Conservation (phyloP, 2,888 invertebrate genomes). For the Ophraella communa region DNA sequence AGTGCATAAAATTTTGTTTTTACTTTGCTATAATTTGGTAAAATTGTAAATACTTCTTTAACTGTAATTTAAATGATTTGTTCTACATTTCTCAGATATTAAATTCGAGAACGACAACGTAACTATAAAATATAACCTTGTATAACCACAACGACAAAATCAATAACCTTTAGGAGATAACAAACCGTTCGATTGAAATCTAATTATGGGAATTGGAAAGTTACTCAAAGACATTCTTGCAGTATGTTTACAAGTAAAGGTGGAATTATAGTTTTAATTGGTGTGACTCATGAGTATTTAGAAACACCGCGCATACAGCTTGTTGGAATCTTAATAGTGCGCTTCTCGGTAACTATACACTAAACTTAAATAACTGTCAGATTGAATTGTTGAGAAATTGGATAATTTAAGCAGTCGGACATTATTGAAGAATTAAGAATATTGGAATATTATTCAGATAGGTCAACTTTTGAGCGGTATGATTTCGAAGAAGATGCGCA, state of each 20-base stretch:
- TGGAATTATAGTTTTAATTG: constrained; percentile 23
- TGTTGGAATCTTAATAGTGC: constrained; percentile 14
- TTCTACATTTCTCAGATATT: too few relatives aligned
- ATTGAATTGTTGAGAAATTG: constrained; percentile 14
- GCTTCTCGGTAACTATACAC: constrained; percentile 11
- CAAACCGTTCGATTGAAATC: neutral
- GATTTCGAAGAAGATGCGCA: neutral
- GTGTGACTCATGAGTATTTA: constrained; percentile 13
- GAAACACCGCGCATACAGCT: neutral
- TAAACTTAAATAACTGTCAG: constrained; percentile 14
- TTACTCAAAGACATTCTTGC: constrained; percentile 18
- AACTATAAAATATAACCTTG: too few relatives aligned
- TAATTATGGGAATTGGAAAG: neutral
- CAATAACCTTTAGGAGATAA: neutral
- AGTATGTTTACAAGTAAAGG: constrained; percentile 21
- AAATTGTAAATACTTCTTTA: too few relatives aligned
- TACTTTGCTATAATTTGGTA: too few relatives aligned
- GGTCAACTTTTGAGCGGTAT: neutral
- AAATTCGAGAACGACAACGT: too few relatives aligned
- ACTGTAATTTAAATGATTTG: too few relatives aligned
- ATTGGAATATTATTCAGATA: neutral
- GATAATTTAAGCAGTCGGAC: neutral
- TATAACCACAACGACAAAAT: too few relatives aligned
- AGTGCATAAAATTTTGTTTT: too few relatives aligned
- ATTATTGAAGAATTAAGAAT: too few relatives aligned